Evolutionary conservation across 1,140 invertebrate genomes (phyloP).

Genomic region (Idris sp.): DNA sequence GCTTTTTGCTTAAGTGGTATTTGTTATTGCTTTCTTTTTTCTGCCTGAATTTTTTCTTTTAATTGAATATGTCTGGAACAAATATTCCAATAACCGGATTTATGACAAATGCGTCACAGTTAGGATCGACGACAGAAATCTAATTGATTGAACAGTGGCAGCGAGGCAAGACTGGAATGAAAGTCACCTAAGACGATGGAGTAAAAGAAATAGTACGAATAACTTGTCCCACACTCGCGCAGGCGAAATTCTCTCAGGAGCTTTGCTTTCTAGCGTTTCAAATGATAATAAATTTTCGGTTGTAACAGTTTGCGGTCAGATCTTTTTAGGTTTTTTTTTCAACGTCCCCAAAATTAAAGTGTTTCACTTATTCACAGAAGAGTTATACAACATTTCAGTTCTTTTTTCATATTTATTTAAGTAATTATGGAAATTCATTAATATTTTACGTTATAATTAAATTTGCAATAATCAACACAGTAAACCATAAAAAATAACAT

Average conservation of each 20-base stretch:
- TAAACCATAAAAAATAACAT: no score
- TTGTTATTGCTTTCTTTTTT: constrained; percentile 12
- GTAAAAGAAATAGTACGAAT: constrained; percentile 56
- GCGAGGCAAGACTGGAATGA: constrained; percentile 53
- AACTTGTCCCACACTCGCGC: constrained; percentile 42
- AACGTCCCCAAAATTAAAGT: no score
- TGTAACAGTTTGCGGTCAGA: constrained; percentile 17
- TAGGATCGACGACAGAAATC: constrained; percentile 61
- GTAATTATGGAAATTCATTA: no score
- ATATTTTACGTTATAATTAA: no score
- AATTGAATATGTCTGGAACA: constrained; percentile 19
- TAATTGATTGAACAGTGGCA: constrained; percentile 62
- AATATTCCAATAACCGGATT: constrained; percentile 63
- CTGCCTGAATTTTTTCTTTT: constrained; percentile 17
- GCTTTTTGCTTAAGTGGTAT: constrained; percentile 7
- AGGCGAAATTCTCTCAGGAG: constrained; percentile 15
- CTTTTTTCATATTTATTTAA: no score
- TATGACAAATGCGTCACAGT: constrained; percentile 64
- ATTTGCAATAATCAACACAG: no score
- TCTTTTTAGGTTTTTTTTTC: no score
- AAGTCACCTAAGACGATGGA: constrained; percentile 52
- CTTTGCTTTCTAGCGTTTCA: constrained; percentile 56
- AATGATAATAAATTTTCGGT: constrained; percentile 37
- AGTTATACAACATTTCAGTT: no score
- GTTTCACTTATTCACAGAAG: no score